Conservation (phyloP, 2,797 vertebrate genomes). For the Liasis olivaceus region DNA sequence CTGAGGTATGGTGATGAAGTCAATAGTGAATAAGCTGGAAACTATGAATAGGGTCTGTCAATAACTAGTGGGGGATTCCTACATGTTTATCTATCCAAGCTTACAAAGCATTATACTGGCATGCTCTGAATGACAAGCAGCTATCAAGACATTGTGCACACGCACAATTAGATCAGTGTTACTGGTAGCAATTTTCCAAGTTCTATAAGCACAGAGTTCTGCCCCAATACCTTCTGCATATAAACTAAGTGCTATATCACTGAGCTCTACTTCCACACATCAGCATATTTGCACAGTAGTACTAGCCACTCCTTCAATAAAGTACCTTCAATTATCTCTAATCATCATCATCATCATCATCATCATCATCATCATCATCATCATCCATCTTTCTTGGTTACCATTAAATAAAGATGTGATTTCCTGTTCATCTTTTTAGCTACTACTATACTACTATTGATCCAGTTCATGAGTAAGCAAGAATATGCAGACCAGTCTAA, state of each 20-base stretch:
- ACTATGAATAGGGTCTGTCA: neutral
- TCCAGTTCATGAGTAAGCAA: neutral
- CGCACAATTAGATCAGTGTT: neutral
- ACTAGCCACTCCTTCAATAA: neutral
- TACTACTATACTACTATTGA: neutral
- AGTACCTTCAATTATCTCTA: neutral
- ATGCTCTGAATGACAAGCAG: neutral
- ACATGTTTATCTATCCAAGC: neutral
- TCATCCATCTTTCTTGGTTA: neutral
- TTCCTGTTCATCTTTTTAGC: neutral
- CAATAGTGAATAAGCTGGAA: neutral
- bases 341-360: too few species aligned
- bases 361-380: too few species aligned
- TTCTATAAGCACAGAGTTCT: neutral
- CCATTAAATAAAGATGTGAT: neutral
- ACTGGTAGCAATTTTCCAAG: neutral
- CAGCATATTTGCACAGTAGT: neutral
- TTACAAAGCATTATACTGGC: neutral
- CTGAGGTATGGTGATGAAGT: neutral
- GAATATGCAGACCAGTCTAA: neutral
- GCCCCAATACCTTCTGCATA: neutral
- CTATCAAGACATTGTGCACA: neutral
- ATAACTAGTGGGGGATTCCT: neutral
- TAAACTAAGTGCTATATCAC: neutral
- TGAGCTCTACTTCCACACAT: neutral